These are phyloP conservation scores for Drosophila quadrilineata DNA, from an alignment of 1,140 invertebrate genomes.

Conservation along the genomic window DNA sequence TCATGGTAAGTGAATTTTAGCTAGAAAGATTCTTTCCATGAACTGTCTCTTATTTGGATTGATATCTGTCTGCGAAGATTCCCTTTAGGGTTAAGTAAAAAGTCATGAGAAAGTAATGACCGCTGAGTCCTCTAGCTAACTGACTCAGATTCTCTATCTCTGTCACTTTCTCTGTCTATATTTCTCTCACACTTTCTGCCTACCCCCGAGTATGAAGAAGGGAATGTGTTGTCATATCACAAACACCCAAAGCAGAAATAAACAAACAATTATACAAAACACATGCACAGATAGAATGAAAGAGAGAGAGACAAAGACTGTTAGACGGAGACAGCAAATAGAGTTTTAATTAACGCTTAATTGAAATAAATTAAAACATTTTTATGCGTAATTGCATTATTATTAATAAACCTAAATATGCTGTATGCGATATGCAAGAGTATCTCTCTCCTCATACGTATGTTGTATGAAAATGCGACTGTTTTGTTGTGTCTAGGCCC, in stretches of 20 bases:
- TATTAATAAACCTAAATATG: slow-evolving; percentile 81
- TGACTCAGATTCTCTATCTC: no score
- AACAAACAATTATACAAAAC: not conserved
- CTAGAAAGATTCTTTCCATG: no score
- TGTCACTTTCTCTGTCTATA: no score
- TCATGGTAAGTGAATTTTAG: not conserved
- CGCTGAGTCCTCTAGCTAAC: slow-evolving; percentile 10
- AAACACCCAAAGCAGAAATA: slow-evolving; percentile 9
- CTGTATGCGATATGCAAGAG: slow-evolving; percentile 54
- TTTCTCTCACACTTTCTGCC: not conserved
- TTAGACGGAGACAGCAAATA: no score
- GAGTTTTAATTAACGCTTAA: slow-evolving; percentile 76
- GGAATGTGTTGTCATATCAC: not conserved
- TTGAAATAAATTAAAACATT: slow-evolving; percentile 81
- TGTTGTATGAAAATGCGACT: no score
- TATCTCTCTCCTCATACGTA: no score
- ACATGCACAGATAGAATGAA: no score
- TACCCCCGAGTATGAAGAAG: not conserved
- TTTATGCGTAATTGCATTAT: slow-evolving; percentile 81
- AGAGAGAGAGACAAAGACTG: no score
- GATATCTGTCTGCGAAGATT: not conserved
- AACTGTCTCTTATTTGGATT: no score
- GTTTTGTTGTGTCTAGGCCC: slow-evolving; percentile 37
- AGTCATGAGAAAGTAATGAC: slow-evolving; percentile 28
- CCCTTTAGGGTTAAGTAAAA: not conserved